Percentiles rank a stretch among this genome's conserved stretches.
Conservation (phyloP, 2,888 invertebrate species). For the Fragum whitleyi region DNA sequence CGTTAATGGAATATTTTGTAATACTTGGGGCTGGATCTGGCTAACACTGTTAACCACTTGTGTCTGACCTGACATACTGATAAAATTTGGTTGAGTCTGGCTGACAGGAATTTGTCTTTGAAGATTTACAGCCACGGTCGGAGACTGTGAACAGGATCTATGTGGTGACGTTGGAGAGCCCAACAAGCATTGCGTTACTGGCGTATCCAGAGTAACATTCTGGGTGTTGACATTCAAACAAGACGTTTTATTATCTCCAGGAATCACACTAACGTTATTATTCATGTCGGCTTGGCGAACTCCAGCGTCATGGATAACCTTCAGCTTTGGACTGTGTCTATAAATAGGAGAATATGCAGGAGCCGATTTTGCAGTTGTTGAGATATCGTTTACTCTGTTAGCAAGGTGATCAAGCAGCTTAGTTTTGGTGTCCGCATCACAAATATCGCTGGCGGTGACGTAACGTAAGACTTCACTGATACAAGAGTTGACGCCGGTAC, state of each 20-base stretch:
- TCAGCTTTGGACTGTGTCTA: neutral
- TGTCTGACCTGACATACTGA: neutral
- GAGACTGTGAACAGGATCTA: neutral
- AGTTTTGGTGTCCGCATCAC: constrained; percentile 51
- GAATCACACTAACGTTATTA: neutral
- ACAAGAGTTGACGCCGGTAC: constrained; percentile 59
- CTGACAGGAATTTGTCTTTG: neutral
- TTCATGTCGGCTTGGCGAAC: neutral
- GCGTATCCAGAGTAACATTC: neutral
- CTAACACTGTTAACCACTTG: neutral
- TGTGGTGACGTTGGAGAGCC: neutral
- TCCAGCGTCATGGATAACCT: neutral
- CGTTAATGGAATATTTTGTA: constrained; percentile 49
- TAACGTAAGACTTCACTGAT: constrained; percentile 59
- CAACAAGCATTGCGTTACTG: neutral
- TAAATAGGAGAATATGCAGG: neutral
- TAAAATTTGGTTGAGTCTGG: neutral
- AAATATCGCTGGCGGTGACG: constrained; percentile 45
- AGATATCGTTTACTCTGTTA: constrained; percentile 39
- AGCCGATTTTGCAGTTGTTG: neutral
- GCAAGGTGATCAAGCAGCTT: constrained; percentile 58
- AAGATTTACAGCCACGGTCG: neutral
- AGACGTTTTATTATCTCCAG: neutral
- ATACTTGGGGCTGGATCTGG: neutral
- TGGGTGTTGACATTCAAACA: neutral